A percentile compares a stretch with the other conserved stretches of the same genome.
Conservation (phyloP, 2,888 invertebrate genomes). For the Gandaritis pyraliata region DNA sequence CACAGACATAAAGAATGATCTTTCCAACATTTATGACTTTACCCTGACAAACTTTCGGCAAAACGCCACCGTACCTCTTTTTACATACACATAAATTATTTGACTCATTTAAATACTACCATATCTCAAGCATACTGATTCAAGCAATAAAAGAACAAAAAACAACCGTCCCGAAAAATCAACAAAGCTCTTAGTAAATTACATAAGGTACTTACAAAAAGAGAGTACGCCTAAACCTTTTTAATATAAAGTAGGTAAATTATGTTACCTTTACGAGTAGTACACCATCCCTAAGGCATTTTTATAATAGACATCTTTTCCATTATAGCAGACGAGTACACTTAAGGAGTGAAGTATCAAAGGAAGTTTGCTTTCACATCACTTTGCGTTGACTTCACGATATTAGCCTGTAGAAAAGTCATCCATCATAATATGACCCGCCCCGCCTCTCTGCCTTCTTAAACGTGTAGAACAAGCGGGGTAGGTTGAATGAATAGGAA, state of each 20-base stretch:
- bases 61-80: too few relatives aligned
- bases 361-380: slow-evolving; percentile 66
- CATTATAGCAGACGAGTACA: slow-evolving; percentile 50
- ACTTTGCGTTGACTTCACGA: slow-evolving; percentile 56
- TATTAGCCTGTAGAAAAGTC: slow-evolving; percentile 60
- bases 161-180: neutral
- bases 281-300: slow-evolving; percentile 31
- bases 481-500: slow-evolving; percentile 34
- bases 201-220: neutral
- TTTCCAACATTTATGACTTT: neutral
- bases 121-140: too few relatives aligned
- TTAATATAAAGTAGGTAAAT: slow-evolving; percentile 3
- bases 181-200: slow-evolving; percentile 3
- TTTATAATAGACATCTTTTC: slow-evolving; percentile 46
- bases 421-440: slow-evolving; percentile 47
- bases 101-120: too few relatives aligned
- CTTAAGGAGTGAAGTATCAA: slow-evolving; percentile 60
- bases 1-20: neutral
- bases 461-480: slow-evolving; percentile 32
- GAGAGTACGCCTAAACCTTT: slow-evolving; percentile 5
- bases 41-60: too few relatives aligned
- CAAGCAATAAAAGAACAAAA: neutral
- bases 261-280: slow-evolving; percentile 16
- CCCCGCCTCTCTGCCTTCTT: slow-evolving; percentile 35
- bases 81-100: too few relatives aligned